phyloP scores from a whole-genome alignment of 2,113 vertebrate genomes.

The Notothenia rossii region DNA sequence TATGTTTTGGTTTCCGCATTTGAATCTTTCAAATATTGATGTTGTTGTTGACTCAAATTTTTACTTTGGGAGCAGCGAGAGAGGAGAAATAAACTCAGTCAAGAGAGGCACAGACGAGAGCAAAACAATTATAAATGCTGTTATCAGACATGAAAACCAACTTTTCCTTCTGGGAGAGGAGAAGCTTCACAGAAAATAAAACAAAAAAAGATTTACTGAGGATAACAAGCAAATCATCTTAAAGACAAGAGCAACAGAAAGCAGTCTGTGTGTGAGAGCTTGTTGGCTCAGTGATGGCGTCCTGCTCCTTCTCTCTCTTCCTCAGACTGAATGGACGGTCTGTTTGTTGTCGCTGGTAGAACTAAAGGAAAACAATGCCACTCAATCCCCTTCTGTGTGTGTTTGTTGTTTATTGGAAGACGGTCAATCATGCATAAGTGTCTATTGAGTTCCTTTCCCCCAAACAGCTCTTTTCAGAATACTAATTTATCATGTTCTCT shows the following conservation, averaged over 20 bases:
- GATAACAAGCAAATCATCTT: slow-evolving; percentile 59
- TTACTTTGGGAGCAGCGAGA: background rate
- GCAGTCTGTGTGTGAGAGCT: slow-evolving; percentile 59
- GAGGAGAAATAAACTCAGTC: background rate
- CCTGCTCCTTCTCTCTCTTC: slow-evolving; percentile 48
- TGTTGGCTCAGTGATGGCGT: slow-evolving; percentile 66
- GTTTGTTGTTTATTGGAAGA: slow-evolving; percentile 43
- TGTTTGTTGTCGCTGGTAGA: slow-evolving; percentile 69
- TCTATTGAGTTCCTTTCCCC: slow-evolving; percentile 34
- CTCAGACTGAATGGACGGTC: slow-evolving; percentile 60
- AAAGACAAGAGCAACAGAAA: slow-evolving; percentile 59
- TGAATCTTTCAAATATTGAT: background rate
- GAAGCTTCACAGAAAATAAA: slow-evolving; percentile 14
- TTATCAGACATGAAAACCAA: slow-evolving; percentile 1
- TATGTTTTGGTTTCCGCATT: background rate
- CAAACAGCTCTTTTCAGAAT: slow-evolving; percentile 28
- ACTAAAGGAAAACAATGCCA: slow-evolving; percentile 68
- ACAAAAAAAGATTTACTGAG: slow-evolving; percentile 36
- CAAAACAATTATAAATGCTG: background rate
- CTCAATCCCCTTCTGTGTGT: slow-evolving; percentile 35
- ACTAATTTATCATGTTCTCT: slow-evolving; percentile 27
- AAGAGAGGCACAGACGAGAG: background rate
- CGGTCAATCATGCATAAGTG: slow-evolving; percentile 48
- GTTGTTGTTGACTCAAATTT: background rate
- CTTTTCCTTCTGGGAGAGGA: background rate